phyloP scores from a whole-genome alignment of 2,113 vertebrate species.

The Scopus umbretta region DNA sequence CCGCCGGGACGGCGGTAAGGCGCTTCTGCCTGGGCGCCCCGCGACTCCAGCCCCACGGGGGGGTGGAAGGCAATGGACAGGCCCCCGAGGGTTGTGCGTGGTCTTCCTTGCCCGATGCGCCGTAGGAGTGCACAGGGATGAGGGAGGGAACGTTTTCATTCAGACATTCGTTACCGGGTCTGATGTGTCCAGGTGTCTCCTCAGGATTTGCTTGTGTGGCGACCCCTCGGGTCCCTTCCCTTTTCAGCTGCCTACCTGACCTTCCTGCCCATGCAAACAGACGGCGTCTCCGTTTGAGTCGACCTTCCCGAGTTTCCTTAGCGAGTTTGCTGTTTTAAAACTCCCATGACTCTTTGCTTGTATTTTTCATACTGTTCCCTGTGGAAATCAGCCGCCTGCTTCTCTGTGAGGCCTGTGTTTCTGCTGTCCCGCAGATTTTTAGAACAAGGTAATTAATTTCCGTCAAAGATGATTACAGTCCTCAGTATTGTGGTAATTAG shows the following conservation, averaged over 20 bases:
- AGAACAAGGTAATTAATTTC: background rate
- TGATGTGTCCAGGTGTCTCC: background rate
- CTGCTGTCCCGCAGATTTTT: background rate
- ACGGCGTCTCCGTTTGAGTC: fast-evolving
- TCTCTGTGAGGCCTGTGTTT: background rate
- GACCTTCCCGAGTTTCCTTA: background rate
- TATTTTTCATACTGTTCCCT: background rate
- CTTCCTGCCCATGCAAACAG: background rate
- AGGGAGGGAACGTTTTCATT: fast-evolving
- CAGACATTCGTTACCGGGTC: background rate
- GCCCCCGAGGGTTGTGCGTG: background rate
- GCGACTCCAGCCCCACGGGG: background rate
- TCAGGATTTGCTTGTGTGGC: background rate
- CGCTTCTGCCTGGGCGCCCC: background rate
- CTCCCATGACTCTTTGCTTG: fast-evolving
- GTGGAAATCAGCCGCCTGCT: background rate
- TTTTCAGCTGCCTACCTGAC: background rate
- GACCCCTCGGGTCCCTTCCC: background rate
- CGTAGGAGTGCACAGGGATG: fast-evolving
- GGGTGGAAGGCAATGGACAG: fast-evolving
- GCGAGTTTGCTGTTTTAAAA: background rate
- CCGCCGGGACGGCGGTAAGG: fast-evolving
- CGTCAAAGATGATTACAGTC: background rate
- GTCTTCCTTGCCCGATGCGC: fast-evolving
- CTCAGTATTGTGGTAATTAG: background rate